Base-by-base conservation (phyloP, 2,888 invertebrate genomes). In the Tolmerus cingulatus region DNA sequence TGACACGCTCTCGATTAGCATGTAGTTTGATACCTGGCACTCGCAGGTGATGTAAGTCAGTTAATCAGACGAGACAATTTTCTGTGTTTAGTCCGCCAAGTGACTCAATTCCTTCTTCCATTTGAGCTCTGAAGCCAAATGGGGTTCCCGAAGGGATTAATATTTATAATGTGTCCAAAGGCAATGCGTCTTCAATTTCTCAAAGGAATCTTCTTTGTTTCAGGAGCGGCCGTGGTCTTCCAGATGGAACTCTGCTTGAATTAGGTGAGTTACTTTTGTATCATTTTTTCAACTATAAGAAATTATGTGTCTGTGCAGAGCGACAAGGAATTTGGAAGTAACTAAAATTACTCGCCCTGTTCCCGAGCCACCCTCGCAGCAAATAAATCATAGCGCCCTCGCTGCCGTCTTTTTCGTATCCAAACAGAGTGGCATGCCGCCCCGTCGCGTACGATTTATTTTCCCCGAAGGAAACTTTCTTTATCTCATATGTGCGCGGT, bases 401-500 rank as follows among this genome's bases (percentile, higher is more conserved):
- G 34, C 66, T 66, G 66, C 85, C 34, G n/a, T 43, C 2, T 23
- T 82, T 12, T 40, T 40, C 66, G 74, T 85, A 46, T 85, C 74
- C 85, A 85, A 85, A 85, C 85, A 74, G 74, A 57, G 43, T 74
- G 85, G 74, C 85, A 85, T 85, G 85, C 43, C 85, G 85, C 74
- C 51, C 74, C 51, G 85, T 85, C 85, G 40, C 85, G 43, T 85
- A 85, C 85, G 74, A 85, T 85, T 85, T 85, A 85, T 85, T 66
- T 66, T 74, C 12, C 74, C 16, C 40, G 34, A 43, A 74, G 43
- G 74, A 74, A 43, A 85, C 57, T 74, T 40, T 85, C 85, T 74
- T 85, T 85, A 46, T 74, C 46, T 43, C 66, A 66, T 46, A 46
- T 66, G 57, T 57, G 82, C 23, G 66, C 55, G 66, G 57, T 19